These are phyloP conservation scores for Tenodera sinensis DNA, from an alignment of 2,888 invertebrate genomes.

Conservation along the genomic window DNA sequence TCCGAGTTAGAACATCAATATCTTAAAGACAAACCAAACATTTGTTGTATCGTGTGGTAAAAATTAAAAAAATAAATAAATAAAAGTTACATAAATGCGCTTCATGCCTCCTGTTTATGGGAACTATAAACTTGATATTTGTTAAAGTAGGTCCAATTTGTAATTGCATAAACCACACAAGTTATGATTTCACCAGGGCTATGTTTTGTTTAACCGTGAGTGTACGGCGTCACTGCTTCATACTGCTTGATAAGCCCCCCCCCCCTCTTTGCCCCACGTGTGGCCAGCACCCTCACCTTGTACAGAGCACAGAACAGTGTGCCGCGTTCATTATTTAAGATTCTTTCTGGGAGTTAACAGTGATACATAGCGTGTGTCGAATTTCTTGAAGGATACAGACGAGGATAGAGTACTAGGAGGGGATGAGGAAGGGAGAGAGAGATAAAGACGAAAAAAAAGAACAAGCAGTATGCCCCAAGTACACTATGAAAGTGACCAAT, in stretches of 20 bases:
- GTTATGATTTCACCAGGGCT: not conserved
- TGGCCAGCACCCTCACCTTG: not conserved
- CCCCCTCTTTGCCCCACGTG: not conserved
- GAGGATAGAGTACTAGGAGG: not conserved
- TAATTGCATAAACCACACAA: too few species aligned
- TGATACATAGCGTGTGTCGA: constrained; percentile 9
- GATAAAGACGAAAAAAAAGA: not conserved
- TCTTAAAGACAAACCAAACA: too few species aligned
- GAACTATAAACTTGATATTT: too few species aligned
- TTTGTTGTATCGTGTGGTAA: too few species aligned
- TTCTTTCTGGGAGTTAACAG: not conserved
- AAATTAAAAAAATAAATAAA: too few species aligned
- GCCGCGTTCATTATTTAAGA: not conserved
- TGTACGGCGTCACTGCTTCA: not conserved
- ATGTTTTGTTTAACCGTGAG: not conserved
- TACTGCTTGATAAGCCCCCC: not conserved
- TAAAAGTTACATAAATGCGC: too few species aligned
- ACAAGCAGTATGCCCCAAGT: not conserved
- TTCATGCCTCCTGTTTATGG: too few species aligned
- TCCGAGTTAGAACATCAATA: too few species aligned
- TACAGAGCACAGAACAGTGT: not conserved
- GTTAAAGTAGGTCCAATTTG: too few species aligned
- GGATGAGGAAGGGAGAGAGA: too few species aligned
- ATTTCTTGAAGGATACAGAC: not conserved
- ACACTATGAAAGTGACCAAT: not conserved